Evolutionary conservation across 2,888 invertebrate genomes (phyloP).

Genomic region (Stenoptilia bipunctidactyla): DNA sequence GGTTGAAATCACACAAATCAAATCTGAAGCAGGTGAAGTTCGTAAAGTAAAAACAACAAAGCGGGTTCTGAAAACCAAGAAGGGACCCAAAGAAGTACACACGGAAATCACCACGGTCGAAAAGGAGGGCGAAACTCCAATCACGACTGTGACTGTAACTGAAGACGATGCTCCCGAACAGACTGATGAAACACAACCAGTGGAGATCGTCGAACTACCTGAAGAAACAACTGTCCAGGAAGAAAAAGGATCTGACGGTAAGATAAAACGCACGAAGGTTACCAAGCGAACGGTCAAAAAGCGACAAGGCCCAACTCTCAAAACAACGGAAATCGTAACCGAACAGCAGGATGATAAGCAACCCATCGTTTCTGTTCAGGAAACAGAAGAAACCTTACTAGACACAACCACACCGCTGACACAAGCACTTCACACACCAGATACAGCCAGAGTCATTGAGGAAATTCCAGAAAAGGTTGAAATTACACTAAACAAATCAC

Average conservation of each 20-base stretch:
- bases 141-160: slow-evolving; percentile 17
- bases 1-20: slow-evolving; percentile 15
- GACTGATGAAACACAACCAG: slow-evolving; percentile 10
- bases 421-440: slow-evolving; percentile 18
- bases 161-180: slow-evolving; percentile 32
- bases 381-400: slow-evolving; percentile 30
- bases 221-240: slow-evolving; percentile 21
- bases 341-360: slow-evolving; percentile 21
- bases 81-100: slow-evolving; percentile 13
- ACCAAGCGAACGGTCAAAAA: slow-evolving; percentile 27
- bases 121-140: slow-evolving; percentile 17
- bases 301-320: slow-evolving; percentile 26
- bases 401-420: slow-evolving; percentile 19
- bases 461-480: slow-evolving; percentile 19
- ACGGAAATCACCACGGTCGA: slow-evolving; percentile 19
- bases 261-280: slow-evolving; percentile 19
- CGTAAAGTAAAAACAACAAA: slow-evolving; percentile 16
- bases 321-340: slow-evolving; percentile 30
- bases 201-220: slow-evolving; percentile 17
- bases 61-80: slow-evolving; percentile 19
- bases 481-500: slow-evolving; percentile 19
- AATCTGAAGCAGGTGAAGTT: slow-evolving; percentile 14
- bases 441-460: slow-evolving; percentile 27
- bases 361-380: slow-evolving; percentile 17
- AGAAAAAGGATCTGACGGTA: slow-evolving; percentile 9